Evolutionary conservation across 2,113 vertebrate genomes (phyloP), one percentile per base, ranked within the genome.

Genomic region (Lagenorhynchus albirostris): DNA sequence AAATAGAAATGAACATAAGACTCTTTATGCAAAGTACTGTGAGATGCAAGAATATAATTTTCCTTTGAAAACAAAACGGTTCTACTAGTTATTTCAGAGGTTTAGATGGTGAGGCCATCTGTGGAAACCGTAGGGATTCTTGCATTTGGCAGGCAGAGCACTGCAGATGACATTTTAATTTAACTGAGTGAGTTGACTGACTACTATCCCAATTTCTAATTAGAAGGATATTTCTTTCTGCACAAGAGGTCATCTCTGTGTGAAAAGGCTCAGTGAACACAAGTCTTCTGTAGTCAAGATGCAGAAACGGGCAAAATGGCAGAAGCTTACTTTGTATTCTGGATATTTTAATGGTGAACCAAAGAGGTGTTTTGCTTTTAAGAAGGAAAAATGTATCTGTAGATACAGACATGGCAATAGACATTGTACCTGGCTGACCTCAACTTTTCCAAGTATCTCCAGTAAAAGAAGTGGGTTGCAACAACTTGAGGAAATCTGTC

Each of bases 151-250:
- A 99, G 98, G 98, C 98, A 99, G 98, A 98, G 98, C 97, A 98
- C 95, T 98, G 98, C 99, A 99, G 98, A 99, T 99, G 99, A 99
- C 98, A 99, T 98, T 99, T 99, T 98, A 99, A 98, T 99, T 98
- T 98, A 98, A 98, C 98, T 97, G 97, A 98, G 98, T 91, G 97
- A 98, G 97, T 13, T 99, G 98, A 99, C 47, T 98, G 99, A 98
- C 98, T 99, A 98, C 97, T 98, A 96, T 98, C 98, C 97, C 98
- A 97, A 98, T 97, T 98, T 98, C 98, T 98, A 98, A 98, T 98
- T 98, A 97, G 98, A 98, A 98, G 98, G 98, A 97, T 98, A 97
- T 98, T 98, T 98, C 97, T 98, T 98, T 96, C 97, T 98, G 98
- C 96, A 98, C 98, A 98, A 98, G 98, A 98, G 98, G 98, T 98